These are phyloP conservation scores for Watsonalla binaria DNA, from an alignment of 2,888 invertebrate genomes.

Conservation along the genomic window DNA sequence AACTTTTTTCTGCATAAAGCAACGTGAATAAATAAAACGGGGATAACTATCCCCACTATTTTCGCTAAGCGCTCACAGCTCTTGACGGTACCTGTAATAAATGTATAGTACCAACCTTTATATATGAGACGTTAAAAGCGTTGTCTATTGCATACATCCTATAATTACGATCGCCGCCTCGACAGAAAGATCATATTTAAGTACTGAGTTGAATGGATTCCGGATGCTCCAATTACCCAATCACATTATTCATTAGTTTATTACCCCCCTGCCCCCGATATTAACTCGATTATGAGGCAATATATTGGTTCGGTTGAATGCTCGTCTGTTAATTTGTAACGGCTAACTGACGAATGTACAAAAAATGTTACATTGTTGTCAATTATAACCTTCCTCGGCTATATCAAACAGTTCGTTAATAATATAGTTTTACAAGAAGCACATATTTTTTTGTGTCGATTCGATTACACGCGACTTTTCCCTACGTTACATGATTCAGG, in stretches of 20 bases:
- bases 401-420: background rate
- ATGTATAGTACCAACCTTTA: background rate
- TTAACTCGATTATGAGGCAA: conserved; percentile 29
- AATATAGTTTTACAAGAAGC: background rate
- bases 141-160: conserved; percentile 43
- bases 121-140: conserved; percentile 25
- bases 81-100: too few relatives aligned
- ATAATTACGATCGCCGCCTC: conserved; percentile 49
- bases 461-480: too few relatives aligned
- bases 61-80: too few relatives aligned
- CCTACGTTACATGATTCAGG: too few relatives aligned
- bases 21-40: too few relatives aligned
- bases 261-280: conserved; percentile 37
- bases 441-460: too few relatives aligned
- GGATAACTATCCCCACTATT: too few relatives aligned
- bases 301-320: conserved; percentile 25
- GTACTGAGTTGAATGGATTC: conserved; percentile 25
- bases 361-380: conserved; percentile 39
- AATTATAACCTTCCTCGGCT: conserved; percentile 6
- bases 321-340: conserved; percentile 18
- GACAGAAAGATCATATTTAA: conserved; percentile 43
- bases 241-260: conserved; percentile 68
- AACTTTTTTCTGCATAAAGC: too few relatives aligned
- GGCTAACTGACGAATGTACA: conserved; percentile 25
- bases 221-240: conserved; percentile 65